phyloP scores from a whole-genome alignment of 2,113 vertebrate species.

The Solea solea region DNA sequence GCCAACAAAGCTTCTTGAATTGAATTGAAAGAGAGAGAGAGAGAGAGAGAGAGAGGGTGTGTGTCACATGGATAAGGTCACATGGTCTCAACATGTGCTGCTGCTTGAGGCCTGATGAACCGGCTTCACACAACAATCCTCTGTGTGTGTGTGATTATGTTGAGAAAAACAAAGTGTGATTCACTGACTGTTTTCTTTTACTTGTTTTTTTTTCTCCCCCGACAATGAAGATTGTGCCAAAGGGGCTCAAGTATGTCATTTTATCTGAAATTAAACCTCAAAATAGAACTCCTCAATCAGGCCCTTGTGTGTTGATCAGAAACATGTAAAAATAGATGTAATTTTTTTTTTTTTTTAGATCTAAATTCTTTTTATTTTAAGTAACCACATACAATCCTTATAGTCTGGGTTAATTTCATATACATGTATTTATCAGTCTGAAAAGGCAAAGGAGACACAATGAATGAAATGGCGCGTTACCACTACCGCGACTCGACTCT shows the following conservation, averaged over 20 bases:
- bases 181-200: slow-evolving; percentile 26
- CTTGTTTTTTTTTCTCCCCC: background rate
- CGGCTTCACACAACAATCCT: slow-evolving; percentile 57
- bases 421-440: too few relatives aligned
- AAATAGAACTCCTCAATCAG: background rate
- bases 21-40: slow-evolving; percentile 14
- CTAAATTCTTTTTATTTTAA: background rate
- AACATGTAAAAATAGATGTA: background rate
- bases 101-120: slow-evolving; percentile 57
- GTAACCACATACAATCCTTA: background rate
- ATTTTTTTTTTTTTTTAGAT: background rate
- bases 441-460: too few relatives aligned
- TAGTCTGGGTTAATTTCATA: too few relatives aligned
- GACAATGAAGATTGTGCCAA: background rate
- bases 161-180: slow-evolving; percentile 16
- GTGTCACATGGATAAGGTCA: slow-evolving; percentile 71
- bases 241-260: background rate
- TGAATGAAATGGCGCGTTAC: too few relatives aligned
- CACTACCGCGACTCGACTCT: too few relatives aligned
- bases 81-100: slow-evolving; percentile 74
- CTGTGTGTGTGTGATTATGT: slow-evolving; percentile 26
- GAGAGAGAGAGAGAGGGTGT: slow-evolving; percentile 19
- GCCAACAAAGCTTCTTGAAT: background rate
- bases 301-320: background rate
- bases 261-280: background rate